Evolutionary conservation across 1,140 invertebrate species (phyloP).

Genomic region (Nixonia krombeini): DNA sequence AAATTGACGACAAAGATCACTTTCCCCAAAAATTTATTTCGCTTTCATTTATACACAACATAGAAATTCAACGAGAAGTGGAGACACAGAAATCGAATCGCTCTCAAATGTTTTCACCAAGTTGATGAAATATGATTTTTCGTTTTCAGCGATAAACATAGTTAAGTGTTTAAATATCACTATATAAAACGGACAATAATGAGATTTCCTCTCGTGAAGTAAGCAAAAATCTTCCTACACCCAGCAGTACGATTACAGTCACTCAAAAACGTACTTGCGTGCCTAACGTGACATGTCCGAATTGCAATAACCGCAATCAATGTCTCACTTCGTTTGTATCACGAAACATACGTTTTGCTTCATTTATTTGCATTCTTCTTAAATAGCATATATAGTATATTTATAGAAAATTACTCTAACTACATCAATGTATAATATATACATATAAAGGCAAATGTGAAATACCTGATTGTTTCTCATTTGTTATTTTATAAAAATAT

Average conservation of each 20-base stretch:
- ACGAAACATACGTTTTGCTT: conserved; percentile 36
- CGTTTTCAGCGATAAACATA: conserved; percentile 38
- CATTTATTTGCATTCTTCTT: conserved; percentile 50
- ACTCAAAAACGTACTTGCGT: conserved; percentile 36
- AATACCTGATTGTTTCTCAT: conserved; percentile 65
- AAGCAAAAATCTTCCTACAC: conserved; percentile 64
- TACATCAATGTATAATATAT: conserved; percentile 64
- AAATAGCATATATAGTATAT: conserved; percentile 51
- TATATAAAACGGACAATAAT: conserved; percentile 50
- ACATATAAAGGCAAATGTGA: conserved; percentile 72
- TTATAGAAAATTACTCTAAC: conserved; percentile 70
- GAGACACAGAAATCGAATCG: conserved; percentile 51
- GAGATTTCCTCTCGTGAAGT: conserved; percentile 61
- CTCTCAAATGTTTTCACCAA: conserved; percentile 34
- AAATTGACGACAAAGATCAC: no score
- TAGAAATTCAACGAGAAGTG: conserved; percentile 61
- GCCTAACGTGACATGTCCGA: no score
- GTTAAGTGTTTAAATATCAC: conserved; percentile 53
- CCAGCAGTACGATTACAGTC: conserved; percentile 56
- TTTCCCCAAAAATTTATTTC: conserved; percentile 64
- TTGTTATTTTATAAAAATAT: conserved; percentile 64
- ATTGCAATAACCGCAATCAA: no score
- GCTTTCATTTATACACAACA: conserved; percentile 66
- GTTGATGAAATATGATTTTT: conserved; percentile 46
- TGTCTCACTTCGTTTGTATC: no score